Percentiles rank a stretch among this genome's conserved stretches.
These are phyloP conservation scores for Siniperca knerii DNA, from an alignment of 2,113 vertebrate genomes.

Conservation along the genomic window DNA sequence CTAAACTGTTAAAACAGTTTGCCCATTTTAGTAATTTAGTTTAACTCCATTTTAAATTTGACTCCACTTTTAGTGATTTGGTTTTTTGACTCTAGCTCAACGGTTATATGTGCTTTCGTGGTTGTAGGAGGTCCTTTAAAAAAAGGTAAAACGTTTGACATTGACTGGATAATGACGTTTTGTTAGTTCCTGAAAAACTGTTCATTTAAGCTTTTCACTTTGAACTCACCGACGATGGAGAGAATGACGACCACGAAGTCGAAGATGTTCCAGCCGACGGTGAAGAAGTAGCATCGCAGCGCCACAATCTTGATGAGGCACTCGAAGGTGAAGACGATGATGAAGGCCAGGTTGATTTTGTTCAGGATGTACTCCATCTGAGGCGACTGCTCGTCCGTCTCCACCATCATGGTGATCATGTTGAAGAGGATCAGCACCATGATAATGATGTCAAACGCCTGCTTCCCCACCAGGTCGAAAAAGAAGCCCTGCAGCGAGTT, in stretches of 20 bases:
- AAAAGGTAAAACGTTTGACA: too few relatives aligned
- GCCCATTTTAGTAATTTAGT: too few relatives aligned
- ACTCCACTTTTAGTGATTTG: too few relatives aligned
- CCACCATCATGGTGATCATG: slow-evolving; percentile 99
- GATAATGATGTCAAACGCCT: slow-evolving; percentile 97
- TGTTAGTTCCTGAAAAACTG: too few relatives aligned
- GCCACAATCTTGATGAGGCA: slow-evolving; percentile 93
- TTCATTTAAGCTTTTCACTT: too few relatives aligned
- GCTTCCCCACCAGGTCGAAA: slow-evolving; percentile 94
- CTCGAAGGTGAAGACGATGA: slow-evolving; percentile 94
- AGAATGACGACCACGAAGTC: slow-evolving; percentile 99
- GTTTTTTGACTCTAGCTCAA: too few relatives aligned
- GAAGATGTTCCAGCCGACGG: slow-evolving; percentile 98
- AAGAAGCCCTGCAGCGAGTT: slow-evolving; percentile 94
- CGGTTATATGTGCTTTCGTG: too few relatives aligned
- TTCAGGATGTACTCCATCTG: slow-evolving; percentile 90
- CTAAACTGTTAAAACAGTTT: too few relatives aligned
- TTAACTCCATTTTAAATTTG: too few relatives aligned
- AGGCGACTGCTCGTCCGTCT: slow-evolving; percentile 94
- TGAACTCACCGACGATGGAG: slow-evolving; percentile 89
- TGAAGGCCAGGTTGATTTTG: slow-evolving; percentile 96
- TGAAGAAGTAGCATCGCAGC: slow-evolving; percentile 96
- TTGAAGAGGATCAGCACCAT: slow-evolving; percentile 99
- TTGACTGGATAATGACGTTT: too few relatives aligned
- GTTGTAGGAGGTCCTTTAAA: too few relatives aligned